phyloP scores from a whole-genome alignment of 2,113 vertebrate species.

The Hirundichthys speculiger region DNA sequence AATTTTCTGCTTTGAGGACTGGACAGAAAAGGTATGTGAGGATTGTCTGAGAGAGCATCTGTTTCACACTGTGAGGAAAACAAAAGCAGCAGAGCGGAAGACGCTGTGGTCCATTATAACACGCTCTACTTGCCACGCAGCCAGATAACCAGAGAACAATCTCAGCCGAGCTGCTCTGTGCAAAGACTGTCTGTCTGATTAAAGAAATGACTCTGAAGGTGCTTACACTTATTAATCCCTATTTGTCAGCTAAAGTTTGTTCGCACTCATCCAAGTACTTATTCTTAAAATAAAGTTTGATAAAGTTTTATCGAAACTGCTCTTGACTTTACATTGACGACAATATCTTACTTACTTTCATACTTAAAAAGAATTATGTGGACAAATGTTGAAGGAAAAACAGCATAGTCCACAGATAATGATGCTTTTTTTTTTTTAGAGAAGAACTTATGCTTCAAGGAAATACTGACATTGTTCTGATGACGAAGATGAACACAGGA shows the following conservation, averaged over 20 bases:
- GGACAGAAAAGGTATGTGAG: constrained; percentile 32
- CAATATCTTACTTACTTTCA: neutral
- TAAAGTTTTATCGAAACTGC: constrained; percentile 21
- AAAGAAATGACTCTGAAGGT: constrained; percentile 13
- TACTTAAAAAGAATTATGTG: neutral
- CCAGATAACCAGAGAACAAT: constrained; percentile 41
- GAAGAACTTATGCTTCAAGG: constrained; percentile 13
- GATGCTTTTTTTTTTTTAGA: neutral
- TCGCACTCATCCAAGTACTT: constrained; percentile 15
- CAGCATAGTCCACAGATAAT: neutral
- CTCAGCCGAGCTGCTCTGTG: constrained; percentile 29
- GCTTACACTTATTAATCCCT: constrained; percentile 40
- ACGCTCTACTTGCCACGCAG: constrained; percentile 55
- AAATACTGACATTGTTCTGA: constrained; percentile 24
- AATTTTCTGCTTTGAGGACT: neutral
- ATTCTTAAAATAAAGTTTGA: constrained; percentile 9
- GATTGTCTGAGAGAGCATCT: constrained; percentile 21
- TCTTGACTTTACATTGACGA: constrained; percentile 25
- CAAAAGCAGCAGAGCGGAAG: constrained; percentile 56
- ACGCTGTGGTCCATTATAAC: constrained; percentile 53
- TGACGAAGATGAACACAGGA: neutral
- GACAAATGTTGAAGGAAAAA: neutral
- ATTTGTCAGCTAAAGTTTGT: constrained; percentile 24
- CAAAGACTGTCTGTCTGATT: constrained; percentile 38
- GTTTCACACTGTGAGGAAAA: constrained; percentile 56